Evolutionary conservation across 2,888 invertebrate species (phyloP).

Genomic region (Lymantria dispar): DNA sequence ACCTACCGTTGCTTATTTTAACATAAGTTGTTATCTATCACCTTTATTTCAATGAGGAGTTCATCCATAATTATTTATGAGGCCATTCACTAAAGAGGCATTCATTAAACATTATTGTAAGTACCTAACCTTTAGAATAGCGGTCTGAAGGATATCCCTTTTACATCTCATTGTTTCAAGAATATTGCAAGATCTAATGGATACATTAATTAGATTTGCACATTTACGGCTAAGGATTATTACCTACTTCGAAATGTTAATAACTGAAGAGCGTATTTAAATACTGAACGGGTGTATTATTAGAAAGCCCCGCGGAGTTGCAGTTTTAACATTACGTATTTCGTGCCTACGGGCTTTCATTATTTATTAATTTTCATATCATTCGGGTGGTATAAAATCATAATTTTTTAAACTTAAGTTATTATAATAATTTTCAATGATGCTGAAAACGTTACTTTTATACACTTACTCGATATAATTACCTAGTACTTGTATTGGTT

Average conservation of each 20-base stretch:
- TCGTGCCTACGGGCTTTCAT: constrained; percentile 41
- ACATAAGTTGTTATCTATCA: too few relatives aligned
- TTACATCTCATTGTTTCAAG: constrained; percentile 52
- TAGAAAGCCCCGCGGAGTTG: constrained; percentile 31
- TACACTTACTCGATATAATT: too few relatives aligned
- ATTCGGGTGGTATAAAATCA: constrained; percentile 1
- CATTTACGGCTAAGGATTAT: constrained; percentile 43
- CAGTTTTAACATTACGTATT: constrained; percentile 30
- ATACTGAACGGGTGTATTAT: constrained; percentile 40
- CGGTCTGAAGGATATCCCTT: constrained; percentile 22
- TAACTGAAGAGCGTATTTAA: constrained; percentile 32
- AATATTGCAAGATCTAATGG: constrained; percentile 55
- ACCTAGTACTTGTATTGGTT: too few relatives aligned
- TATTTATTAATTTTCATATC: constrained; percentile 51
- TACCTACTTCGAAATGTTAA: constrained; percentile 46
- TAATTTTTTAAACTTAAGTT: too few relatives aligned
- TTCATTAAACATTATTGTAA: too few relatives aligned
- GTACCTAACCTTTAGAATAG: too few relatives aligned
- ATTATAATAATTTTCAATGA: too few relatives aligned
- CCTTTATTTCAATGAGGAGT: too few relatives aligned
- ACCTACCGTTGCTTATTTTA: constrained; percentile 1
- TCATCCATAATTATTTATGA: too few relatives aligned
- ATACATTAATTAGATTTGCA: constrained; percentile 63
- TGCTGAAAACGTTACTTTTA: too few relatives aligned
- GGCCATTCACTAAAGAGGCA: too few relatives aligned